Evolutionary conservation across 1,140 invertebrate species (phyloP).

Genomic region (Ceratitis capitata): DNA sequence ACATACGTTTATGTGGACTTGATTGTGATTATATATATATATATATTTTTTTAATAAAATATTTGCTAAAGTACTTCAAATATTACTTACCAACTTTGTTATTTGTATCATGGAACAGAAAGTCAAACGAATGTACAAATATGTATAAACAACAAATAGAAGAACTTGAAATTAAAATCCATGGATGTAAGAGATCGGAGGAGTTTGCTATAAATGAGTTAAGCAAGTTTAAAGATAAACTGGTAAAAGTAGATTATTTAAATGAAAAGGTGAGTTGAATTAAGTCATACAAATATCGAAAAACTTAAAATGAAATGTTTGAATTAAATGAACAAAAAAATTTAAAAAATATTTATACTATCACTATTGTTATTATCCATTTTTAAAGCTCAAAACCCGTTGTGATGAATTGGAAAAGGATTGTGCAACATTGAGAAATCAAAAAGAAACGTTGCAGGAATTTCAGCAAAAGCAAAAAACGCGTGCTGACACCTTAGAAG

Average conservation of each 20-base stretch:
- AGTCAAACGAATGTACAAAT: conserved; percentile 42
- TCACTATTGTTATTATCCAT: not conserved
- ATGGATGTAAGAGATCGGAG: conserved; percentile 53
- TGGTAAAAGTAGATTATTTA: conserved; percentile 57
- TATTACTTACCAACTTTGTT: not conserved
- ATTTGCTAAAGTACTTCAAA: not conserved
- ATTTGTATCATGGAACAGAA: no score
- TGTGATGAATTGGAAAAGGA: conserved; percentile 58
- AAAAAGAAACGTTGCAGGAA: conserved; percentile 61
- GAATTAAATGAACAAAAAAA: not conserved
- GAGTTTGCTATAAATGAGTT: conserved; percentile 55
- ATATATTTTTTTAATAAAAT: not conserved
- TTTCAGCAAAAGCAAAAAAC: conserved; percentile 60
- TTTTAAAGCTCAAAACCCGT: conserved; percentile 48
- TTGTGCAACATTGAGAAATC: conserved; percentile 49
- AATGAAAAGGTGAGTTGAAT: conserved; percentile 55
- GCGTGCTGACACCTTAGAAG: conserved; percentile 54
- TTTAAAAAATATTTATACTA: not conserved
- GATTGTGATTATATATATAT: no score
- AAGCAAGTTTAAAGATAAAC: conserved; percentile 57
- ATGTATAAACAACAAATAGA: conserved; percentile 51
- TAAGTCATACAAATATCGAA: not conserved
- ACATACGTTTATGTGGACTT: no score
- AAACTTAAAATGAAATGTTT: not conserved
- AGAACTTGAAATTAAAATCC: conserved; percentile 55